A percentile compares a stretch with the other conserved stretches of the same genome.
phyloP scores from a whole-genome alignment of 2,113 vertebrate species.

The Alaudala cheleensis region DNA sequence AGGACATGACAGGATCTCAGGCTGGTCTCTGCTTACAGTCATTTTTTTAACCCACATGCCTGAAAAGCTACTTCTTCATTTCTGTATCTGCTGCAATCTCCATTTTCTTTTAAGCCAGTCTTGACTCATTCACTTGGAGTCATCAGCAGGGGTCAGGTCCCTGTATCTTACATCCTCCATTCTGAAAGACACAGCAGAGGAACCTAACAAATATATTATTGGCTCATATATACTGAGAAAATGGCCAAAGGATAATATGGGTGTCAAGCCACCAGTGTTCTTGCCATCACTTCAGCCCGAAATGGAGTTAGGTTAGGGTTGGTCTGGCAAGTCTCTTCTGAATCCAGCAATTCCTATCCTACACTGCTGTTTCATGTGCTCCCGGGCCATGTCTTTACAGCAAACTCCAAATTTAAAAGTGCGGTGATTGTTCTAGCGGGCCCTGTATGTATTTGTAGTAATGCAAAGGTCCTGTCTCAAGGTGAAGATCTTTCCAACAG shows the following conservation, averaged over 20 bases:
- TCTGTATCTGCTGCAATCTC: background rate
- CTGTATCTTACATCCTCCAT: background rate
- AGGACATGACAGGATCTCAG: background rate
- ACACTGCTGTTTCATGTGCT: background rate
- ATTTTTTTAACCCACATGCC: background rate
- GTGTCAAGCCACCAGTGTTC: background rate
- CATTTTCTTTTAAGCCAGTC: background rate
- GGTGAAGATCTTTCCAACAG: accelerated
- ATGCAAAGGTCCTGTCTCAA: background rate
- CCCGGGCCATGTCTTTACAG: background rate
- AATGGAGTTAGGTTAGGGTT: background rate
- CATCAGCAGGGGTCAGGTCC: background rate
- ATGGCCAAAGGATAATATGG: background rate
- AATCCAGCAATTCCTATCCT: background rate
- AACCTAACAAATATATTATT: background rate
- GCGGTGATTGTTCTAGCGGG: background rate
- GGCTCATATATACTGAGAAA: background rate
- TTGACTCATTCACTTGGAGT: background rate
- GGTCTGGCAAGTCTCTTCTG: background rate
- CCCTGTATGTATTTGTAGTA: background rate
- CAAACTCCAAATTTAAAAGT: background rate
- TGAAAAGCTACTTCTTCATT: background rate
- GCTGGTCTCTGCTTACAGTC: background rate
- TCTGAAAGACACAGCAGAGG: background rate
- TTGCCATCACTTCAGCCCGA: background rate